Base-by-base conservation (phyloP, 2,797 vertebrate species). In the Microchirus variegatus region DNA sequence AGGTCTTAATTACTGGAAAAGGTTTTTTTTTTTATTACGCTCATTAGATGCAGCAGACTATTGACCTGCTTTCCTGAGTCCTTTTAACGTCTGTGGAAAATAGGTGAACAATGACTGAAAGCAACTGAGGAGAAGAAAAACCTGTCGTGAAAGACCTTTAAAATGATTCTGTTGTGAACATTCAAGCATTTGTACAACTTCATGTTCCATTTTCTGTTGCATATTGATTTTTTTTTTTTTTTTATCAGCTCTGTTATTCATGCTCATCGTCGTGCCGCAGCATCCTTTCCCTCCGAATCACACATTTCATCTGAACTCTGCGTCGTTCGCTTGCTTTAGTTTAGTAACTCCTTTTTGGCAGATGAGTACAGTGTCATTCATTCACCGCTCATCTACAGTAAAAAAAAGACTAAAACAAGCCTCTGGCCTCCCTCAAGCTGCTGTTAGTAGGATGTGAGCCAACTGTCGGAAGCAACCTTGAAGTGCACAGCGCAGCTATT, bases 51-150 rank as follows among this genome's bases (percentile, higher is more conserved):
- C 43, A 26, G 44, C 64, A 59, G 67, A 38, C 58, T 12, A 5
- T 31, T 59, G 71, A 77, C 75, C 73, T 73, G 50, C 40, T 77
- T 80, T 62, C 1, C 53, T 68, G 17, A 10, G 37, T 15, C 53
- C 17, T 13, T 2, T 35, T 53, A 37, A 43, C 22, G 6, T 68
- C 56, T 15, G 51, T 8, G 41, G 37, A 60, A 16, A 15, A 16
- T 48, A 48, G 18, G 22, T 49, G 53, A 55, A 18, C 22, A 10
- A 8, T 0, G 53, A 49, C 16, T 45, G 16, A 40, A 18, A 19
- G 44, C 0, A 0, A 0, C 9, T n/a, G n/a, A 44, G 14, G n/a
- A 44, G 14, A 17, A 38, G 11, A 44, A 54, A 67, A 36, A 14
- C 8, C 42, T 31, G 13, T 11, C 5, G 13, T 15, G 8, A 35